A percentile compares a stretch with the other conserved stretches of the same genome.
phyloP scores from a whole-genome alignment of 2,113 vertebrate genomes.

The Gracilinanus agilis region DNA sequence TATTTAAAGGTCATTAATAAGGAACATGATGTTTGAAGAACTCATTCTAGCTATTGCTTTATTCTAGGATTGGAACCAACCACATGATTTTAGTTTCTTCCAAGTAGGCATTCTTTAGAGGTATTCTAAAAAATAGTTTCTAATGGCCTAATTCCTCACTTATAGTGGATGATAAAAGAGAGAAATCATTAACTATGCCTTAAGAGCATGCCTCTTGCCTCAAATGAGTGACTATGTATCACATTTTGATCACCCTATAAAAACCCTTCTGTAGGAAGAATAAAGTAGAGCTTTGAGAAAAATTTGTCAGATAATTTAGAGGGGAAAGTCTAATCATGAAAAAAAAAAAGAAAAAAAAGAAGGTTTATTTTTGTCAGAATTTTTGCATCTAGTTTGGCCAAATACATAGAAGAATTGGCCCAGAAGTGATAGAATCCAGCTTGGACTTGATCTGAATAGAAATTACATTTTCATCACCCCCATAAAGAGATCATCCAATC shows the following conservation, averaged over 20 bases:
- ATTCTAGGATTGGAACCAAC: background rate
- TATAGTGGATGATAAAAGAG: background rate
- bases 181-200: background rate
- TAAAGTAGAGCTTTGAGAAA: slow-evolving; percentile 3
- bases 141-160: background rate
- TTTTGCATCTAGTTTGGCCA: background rate
- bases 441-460: background rate
- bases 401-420: background rate
- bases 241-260: background rate
- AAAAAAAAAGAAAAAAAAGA: too few relatives aligned
- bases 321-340: background rate
- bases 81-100: slow-evolving; percentile 28
- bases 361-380: background rate
- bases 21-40: background rate
- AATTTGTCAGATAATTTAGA: background rate
- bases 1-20: too few relatives aligned
- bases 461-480: background rate
- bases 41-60: background rate
- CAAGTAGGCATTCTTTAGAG: slow-evolving; percentile 41
- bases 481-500: background rate
- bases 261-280: background rate
- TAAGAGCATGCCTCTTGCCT: background rate
- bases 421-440: background rate
- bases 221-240: background rate
- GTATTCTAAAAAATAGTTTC: background rate